These are phyloP conservation scores for Brienomyrus longianalis DNA, from an alignment of 2,113 vertebrate species.

Conservation along the genomic window DNA sequence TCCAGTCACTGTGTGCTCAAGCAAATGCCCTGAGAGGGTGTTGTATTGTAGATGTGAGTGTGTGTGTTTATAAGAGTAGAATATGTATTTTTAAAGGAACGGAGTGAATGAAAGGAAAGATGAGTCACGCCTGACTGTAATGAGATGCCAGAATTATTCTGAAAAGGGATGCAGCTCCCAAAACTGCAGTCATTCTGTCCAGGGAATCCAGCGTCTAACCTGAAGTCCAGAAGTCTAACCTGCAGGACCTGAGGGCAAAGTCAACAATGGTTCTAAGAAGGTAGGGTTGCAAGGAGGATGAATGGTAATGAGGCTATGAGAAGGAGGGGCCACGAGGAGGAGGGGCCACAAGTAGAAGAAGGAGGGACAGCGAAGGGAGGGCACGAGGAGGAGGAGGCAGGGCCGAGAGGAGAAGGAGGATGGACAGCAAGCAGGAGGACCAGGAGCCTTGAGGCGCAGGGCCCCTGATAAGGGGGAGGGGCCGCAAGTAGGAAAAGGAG, in stretches of 20 bases:
- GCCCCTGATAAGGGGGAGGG: no score
- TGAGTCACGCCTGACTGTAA: neutral
- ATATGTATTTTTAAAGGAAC: neutral
- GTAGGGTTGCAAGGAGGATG: neutral
- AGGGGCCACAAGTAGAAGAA: neutral
- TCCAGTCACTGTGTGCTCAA: neutral
- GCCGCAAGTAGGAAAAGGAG: no score
- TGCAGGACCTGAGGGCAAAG: slow-evolving; percentile 77
- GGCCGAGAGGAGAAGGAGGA: neutral
- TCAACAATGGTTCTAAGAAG: slow-evolving; percentile 1
- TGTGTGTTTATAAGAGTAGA: neutral
- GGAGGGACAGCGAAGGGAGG: no score
- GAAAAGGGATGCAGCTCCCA: slow-evolving; percentile 6
- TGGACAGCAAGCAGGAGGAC: no score
- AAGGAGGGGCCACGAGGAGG: neutral
- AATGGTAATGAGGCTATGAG: neutral
- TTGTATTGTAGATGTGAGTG: neutral
- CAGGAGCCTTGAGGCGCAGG: no score
- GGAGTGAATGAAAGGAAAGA: neutral
- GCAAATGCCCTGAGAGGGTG: neutral
- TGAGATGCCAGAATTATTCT: neutral
- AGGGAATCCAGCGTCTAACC: slow-evolving; percentile 27
- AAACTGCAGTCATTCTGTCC: neutral
- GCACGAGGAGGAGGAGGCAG: neutral
- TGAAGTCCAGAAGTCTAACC: slow-evolving; percentile 76